Evolutionary conservation across 2,888 invertebrate species (phyloP), one percentile per base, ranked within the genome.

Genomic region (Hesperia comma): DNA sequence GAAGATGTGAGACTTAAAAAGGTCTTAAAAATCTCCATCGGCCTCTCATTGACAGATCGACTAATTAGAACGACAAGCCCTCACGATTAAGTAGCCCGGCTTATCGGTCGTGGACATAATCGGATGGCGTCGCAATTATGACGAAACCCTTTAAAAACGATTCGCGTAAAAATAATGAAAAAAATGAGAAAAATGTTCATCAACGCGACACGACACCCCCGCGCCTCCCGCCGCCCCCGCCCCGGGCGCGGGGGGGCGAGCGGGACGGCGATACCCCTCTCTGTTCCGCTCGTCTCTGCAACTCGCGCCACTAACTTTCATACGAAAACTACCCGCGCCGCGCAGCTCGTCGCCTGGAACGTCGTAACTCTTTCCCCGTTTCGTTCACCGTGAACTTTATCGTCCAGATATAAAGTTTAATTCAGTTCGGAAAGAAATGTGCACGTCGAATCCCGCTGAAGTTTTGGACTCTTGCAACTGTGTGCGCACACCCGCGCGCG

Each of bases 91-190:
- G 82, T 55, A 61, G 67, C 61, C 49, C 26, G 54, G 61, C 83
- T 87, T 86, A 88, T 90, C 87, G 80, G 81, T 80, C 79, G 79
- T 78, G 81, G 85, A 86, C 86, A 86, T 92, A 89, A 92, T 90
- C 87, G 86, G 84, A 83, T 82, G 82, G 80, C 86, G 85, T 86
- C 85, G 90, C 90, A 90, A 92, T 92, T 92, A 92, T 92, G 91
- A 92, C 86, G 89, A 89, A 92, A 92, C 92, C 92, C 91, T 90
- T 92, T 90, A 92, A 92, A 92, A 92, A 88, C 91, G 92, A 90
- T 91, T 92, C 91, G 89, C 90, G 86, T 87, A 83, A 89, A 90
- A 92, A 91, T 86, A 88, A 90, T 87, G 85, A 87, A 90, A 90
- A 91, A 90, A 89, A 89, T 84, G 88, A 89, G 90, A 92, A 92